Conservation (phyloP, 2,797 vertebrate genomes). For the Xenops minutus region DNA sequence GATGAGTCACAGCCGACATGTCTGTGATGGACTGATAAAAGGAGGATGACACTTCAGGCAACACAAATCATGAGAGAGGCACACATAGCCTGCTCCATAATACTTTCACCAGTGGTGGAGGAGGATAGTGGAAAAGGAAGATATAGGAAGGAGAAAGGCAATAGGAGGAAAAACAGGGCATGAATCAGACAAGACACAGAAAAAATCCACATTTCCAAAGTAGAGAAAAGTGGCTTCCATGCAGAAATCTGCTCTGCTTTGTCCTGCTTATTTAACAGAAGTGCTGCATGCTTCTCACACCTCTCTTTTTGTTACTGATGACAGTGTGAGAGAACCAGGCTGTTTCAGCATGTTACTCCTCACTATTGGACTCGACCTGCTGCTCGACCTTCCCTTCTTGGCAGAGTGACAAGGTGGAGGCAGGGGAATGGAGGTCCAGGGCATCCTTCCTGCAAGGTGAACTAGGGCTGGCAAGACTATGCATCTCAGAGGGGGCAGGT, state of each 20-base stretch:
- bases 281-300: not conserved
- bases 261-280: not conserved
- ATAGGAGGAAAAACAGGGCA: not conserved
- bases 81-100: not conserved
- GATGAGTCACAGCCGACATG: not conserved
- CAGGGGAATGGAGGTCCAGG: not conserved
- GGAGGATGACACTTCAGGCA: not conserved
- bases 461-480: not conserved
- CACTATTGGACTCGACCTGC: accelerated
- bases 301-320: not conserved
- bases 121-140: not conserved
- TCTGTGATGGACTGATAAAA: slow-evolving; percentile 7
- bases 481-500: not conserved
- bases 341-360: not conserved
- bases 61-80: not conserved
- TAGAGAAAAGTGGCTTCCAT: not conserved
- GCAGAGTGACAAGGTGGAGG: not conserved
- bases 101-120: not conserved
- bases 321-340: not conserved
- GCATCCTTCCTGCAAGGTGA: not conserved
- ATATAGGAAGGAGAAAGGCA: not conserved
- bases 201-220: not conserved
- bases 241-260: not conserved
- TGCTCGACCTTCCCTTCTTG: not conserved
- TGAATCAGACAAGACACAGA: not conserved